Evolutionary conservation across 1,140 invertebrate genomes (phyloP).

Genomic region (Conus ventricosus): DNA sequence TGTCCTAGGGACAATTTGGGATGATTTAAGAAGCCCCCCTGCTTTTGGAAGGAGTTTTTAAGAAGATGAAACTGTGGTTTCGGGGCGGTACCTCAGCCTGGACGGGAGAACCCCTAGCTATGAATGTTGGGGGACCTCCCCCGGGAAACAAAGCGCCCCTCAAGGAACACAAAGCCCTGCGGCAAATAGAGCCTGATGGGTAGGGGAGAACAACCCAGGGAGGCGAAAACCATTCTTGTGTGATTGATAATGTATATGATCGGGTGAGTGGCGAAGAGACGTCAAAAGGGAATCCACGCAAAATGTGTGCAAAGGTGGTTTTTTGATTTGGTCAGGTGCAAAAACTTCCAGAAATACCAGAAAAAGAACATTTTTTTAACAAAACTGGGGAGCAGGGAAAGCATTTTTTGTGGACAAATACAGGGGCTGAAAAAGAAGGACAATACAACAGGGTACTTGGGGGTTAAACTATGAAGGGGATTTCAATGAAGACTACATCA

Average conservation of each 20-base stretch:
- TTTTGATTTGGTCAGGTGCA: slow-evolving; percentile 52
- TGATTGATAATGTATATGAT: slow-evolving; percentile 62
- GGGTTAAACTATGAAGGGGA: slow-evolving; percentile 62
- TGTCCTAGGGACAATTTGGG: slow-evolving; percentile 45
- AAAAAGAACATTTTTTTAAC: slow-evolving; percentile 46
- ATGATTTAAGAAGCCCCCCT: slow-evolving; percentile 19
- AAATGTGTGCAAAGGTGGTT: slow-evolving; percentile 42
- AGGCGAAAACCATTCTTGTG: slow-evolving; percentile 52
- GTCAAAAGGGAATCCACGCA: slow-evolving; percentile 50
- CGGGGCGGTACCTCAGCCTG: slow-evolving; percentile 57
- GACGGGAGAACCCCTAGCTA: slow-evolving; percentile 61
- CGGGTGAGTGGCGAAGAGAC: slow-evolving; percentile 36
- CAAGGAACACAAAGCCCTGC: slow-evolving; percentile 53
- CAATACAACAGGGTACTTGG: slow-evolving; percentile 47
- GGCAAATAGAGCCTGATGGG: slow-evolving; percentile 53
- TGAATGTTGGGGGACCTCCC: slow-evolving; percentile 59
- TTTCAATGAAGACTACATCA: slow-evolving; percentile 55
- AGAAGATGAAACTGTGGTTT: slow-evolving; percentile 52
- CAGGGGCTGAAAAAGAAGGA: slow-evolving; percentile 46
- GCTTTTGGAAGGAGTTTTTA: slow-evolving; percentile 38
- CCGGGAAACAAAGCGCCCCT: slow-evolving; percentile 55
- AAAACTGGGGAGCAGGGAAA: slow-evolving; percentile 48
- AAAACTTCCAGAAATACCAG: slow-evolving; percentile 33
- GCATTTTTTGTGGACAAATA: slow-evolving; percentile 54
- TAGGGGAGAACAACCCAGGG: slow-evolving; percentile 38